Evolutionary conservation across 2,113 vertebrate species (phyloP).

Genomic region (Sinocyclocheilus anshuiensis): DNA sequence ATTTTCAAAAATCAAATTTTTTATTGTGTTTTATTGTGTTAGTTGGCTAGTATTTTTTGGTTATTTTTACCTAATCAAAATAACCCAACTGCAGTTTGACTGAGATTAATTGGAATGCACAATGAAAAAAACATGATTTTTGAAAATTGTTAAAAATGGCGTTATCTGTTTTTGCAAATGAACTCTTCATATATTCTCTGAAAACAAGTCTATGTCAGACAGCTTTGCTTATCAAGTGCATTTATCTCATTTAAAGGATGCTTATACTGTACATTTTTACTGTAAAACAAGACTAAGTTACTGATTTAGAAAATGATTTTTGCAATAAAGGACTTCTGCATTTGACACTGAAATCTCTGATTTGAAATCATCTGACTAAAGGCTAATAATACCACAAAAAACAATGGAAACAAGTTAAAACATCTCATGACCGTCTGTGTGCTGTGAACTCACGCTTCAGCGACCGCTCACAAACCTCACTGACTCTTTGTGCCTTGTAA

Average conservation of each 20-base stretch:
- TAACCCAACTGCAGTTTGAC: no score
- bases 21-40: no score
- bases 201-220: background rate
- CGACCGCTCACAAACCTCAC: background rate
- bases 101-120: no score
- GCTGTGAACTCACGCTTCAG: slow-evolving; percentile 8
- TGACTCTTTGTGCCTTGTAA: background rate
- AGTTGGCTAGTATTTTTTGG: no score
- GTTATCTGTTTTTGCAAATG: no score
- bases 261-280: background rate
- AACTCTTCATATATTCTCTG: background rate
- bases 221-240: background rate
- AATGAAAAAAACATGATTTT: no score
- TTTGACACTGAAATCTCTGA: background rate
- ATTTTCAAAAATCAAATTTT: no score
- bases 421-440: slow-evolving; percentile 19
- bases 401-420: background rate
- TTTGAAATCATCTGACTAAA: background rate
- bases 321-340: background rate
- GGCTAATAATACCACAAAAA: background rate
- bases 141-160: no score
- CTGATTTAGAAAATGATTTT: background rate
- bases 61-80: no score
- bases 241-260: background rate
- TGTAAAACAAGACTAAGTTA: background rate